Base-by-base conservation (phyloP, 2,113 vertebrate genomes). In the Solea senegalensis region DNA sequence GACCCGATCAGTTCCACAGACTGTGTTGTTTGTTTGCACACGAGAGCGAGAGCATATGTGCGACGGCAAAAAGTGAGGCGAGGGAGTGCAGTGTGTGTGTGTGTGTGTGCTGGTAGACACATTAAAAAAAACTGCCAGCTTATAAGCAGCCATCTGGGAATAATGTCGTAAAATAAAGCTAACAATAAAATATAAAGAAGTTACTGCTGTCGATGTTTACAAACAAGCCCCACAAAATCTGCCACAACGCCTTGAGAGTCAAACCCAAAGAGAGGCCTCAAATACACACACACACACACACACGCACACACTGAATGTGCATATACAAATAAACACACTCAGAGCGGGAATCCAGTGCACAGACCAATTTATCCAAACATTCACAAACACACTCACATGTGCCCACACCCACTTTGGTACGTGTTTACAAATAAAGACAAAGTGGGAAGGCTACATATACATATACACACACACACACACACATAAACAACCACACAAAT, bases 181-280 rank as follows among this genome's bases (percentile, higher is more conserved):
- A 55, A 11, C 74, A 80, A 79, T 86, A 86, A 88, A 90, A 90
- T 88, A 83, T 72, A 90, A 83, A 34, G 5, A 90, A 83, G 80
- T 68, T 80, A 82, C 79, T 81, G 83, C 76, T 75, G 84, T 74
- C 85, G 84, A 86, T 90, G 85, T 90, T 91, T 89, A 88, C 89
- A 88, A 90, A 92, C 88, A 92, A 72, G 49, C 80, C 59, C 79
- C 48, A 70, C 55, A 69, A 72, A 83, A 80, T 69, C 27, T 61
- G 76, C 78, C 76, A 78, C 72, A 87, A 84, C 82, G 87, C 83
- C 79, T 76, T 70, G 49, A 75, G 78, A 80, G 65, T 65, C 26
- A 26, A 82, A 74, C 70, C 66, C 49, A n/a, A 50, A 73, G 59
- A 63, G 59, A 50, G 56, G 75, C 63, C 70, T 57, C 77, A 72